Evolutionary conservation across 2,797 vertebrate species (phyloP).

Genomic region (Rousettus madagascariensis): DNA sequence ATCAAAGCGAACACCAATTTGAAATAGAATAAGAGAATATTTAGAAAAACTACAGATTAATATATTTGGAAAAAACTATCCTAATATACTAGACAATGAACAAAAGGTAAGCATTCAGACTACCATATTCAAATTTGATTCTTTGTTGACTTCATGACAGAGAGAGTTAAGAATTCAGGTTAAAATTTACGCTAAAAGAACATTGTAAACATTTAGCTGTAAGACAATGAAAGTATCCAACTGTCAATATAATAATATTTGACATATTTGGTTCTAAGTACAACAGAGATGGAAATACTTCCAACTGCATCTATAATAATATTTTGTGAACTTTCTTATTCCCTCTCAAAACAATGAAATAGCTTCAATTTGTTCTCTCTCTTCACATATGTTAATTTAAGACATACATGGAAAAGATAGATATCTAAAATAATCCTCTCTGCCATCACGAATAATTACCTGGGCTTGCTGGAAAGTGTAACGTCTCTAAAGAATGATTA

Average conservation of each 20-base stretch:
- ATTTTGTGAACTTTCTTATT: slow-evolving; percentile 6
- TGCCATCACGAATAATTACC: slow-evolving; percentile 16
- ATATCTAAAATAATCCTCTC: slow-evolving; percentile 47
- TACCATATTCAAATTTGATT: neutral
- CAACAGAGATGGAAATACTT: neutral
- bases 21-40: neutral
- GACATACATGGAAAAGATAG: slow-evolving; percentile 23
- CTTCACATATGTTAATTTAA: slow-evolving; percentile 28
- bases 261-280: neutral
- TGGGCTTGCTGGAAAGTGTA: neutral
- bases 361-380: neutral
- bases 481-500: neutral
- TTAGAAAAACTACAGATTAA: neutral
- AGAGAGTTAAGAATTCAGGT: neutral
- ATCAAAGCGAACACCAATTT: neutral
- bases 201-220: neutral
- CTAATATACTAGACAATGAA: neutral
- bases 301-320: neutral
- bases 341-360: neutral
- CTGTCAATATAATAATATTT: neutral
- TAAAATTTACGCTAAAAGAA: neutral
- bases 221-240: neutral
- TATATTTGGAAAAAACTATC: neutral
- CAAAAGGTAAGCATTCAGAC: neutral
- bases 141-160: neutral